phyloP scores from a whole-genome alignment of 92 coral and sea anemone genomes.

The Chrysogorgia sp. region DNA sequence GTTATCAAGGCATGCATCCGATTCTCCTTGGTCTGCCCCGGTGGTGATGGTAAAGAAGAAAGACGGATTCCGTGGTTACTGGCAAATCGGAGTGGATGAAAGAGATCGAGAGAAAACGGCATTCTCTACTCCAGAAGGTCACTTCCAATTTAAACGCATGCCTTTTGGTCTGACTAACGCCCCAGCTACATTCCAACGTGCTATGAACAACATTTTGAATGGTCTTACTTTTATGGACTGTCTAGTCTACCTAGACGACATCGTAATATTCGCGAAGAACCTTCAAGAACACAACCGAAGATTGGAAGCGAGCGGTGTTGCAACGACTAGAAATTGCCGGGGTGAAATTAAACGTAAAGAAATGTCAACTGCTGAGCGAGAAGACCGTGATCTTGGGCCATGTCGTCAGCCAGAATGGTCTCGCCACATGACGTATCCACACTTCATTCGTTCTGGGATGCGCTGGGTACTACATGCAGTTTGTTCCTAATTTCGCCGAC shows the following conservation, averaged over 20 bases:
- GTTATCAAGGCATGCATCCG: too few relatives aligned
- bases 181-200: constrained; percentile 19
- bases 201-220: background rate
- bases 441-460: too few relatives aligned
- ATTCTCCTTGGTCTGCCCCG: too few relatives aligned
- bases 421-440: too few relatives aligned
- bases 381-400: constrained; percentile 35
- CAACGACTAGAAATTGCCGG: constrained; percentile 49
- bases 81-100: constrained; percentile 13
- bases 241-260: constrained; percentile 33
- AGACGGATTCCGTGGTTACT: constrained; percentile 28
- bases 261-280: constrained; percentile 46
- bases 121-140: constrained; percentile 24
- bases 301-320: constrained; percentile 27
- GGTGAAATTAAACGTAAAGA: constrained; percentile 48
- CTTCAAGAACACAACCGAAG: constrained; percentile 49
- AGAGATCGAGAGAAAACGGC: constrained; percentile 30
- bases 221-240: constrained; percentile 17
- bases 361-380: constrained; percentile 36
- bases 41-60: too few relatives aligned
- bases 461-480: too few relatives aligned
- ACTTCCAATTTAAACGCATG: constrained; percentile 19
- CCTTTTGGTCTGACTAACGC: constrained; percentile 33
- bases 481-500: constrained; percentile 49
- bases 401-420: constrained; percentile 41